Conservation (phyloP, 2,888 invertebrate genomes). For the Harpalus rubripes region DNA sequence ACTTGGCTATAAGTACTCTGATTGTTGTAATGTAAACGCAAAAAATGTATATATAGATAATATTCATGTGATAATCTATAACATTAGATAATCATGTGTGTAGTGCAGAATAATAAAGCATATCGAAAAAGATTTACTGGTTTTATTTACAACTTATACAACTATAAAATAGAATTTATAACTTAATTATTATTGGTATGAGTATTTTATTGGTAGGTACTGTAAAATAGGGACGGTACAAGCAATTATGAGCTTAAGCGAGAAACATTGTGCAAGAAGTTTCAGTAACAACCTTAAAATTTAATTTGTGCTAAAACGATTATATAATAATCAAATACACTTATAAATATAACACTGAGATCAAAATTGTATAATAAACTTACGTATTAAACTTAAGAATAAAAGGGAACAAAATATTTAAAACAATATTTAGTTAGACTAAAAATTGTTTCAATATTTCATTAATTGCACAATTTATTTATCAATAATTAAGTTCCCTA, state of each 20-base stretch:
- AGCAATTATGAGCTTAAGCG: slow-evolving; percentile 33
- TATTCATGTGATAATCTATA: slow-evolving; percentile 49
- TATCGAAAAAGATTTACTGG: slow-evolving; percentile 20
- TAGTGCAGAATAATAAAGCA: slow-evolving; percentile 44
- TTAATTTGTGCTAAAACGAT: slow-evolving; percentile 11
- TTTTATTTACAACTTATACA: slow-evolving; percentile 49
- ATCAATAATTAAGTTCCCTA: slow-evolving; percentile 4
- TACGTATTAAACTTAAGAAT: neutral
- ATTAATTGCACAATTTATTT: neutral
- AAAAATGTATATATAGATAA: slow-evolving; percentile 60
- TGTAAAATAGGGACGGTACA: slow-evolving; percentile 42
- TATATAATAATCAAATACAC: neutral
- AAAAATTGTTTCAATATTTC: neutral
- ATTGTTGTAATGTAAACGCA: slow-evolving; percentile 51
- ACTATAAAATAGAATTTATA: slow-evolving; percentile 19
- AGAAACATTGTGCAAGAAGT: slow-evolving; percentile 16
- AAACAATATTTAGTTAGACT: neutral
- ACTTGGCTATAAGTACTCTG: slow-evolving; percentile 34
- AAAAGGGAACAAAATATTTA: neutral
- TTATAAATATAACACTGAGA: neutral
- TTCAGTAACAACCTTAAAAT: slow-evolving; percentile 24
- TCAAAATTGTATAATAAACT: neutral
- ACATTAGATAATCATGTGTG: slow-evolving; percentile 41
- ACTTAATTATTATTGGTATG: slow-evolving; percentile 10
- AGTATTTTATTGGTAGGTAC: neutral